Evolutionary conservation across 92 coral and sea anemone genomes (phyloP).

Genomic region (Blastomussa wellsi): DNA sequence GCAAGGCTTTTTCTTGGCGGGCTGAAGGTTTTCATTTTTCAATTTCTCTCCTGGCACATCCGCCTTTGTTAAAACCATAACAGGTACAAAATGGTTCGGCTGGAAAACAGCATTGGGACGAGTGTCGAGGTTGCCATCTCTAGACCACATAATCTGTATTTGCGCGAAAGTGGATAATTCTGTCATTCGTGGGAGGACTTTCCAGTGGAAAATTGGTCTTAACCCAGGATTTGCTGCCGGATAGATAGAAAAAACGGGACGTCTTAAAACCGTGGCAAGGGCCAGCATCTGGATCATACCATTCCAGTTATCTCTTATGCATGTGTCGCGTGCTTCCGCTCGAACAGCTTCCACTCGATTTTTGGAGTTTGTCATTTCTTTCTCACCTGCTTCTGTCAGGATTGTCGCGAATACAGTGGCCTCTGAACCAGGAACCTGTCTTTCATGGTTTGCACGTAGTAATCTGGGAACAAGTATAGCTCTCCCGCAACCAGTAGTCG

Average conservation of each 20-base stretch:
- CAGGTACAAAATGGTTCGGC: constrained; percentile 46
- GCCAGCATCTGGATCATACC: constrained; percentile 41
- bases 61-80: background rate
- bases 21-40: constrained; percentile 15
- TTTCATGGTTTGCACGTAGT: constrained; percentile 24
- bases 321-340: constrained; percentile 49
- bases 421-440: constrained; percentile 44
- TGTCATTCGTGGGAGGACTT: constrained; percentile 11
- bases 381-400: constrained; percentile 35
- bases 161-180: constrained; percentile 8
- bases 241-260: constrained; percentile 31
- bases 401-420: constrained; percentile 37
- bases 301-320: constrained; percentile 33
- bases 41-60: constrained; percentile 13
- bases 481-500: constrained; percentile 24
- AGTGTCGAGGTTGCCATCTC: constrained; percentile 26
- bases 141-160: constrained; percentile 38
- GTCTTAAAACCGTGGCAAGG: constrained; percentile 29
- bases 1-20: constrained; percentile 28
- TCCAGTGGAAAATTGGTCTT: constrained; percentile 41
- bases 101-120: constrained; percentile 20
- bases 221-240: constrained; percentile 43
- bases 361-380: constrained; percentile 26
- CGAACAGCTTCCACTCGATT: constrained; percentile 17
- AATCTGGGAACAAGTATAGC: constrained; percentile 28